Evolutionary conservation across 2,888 invertebrate species (phyloP), one percentile per base, ranked within the genome.

Genomic region (Thymelicus sylvestris): DNA sequence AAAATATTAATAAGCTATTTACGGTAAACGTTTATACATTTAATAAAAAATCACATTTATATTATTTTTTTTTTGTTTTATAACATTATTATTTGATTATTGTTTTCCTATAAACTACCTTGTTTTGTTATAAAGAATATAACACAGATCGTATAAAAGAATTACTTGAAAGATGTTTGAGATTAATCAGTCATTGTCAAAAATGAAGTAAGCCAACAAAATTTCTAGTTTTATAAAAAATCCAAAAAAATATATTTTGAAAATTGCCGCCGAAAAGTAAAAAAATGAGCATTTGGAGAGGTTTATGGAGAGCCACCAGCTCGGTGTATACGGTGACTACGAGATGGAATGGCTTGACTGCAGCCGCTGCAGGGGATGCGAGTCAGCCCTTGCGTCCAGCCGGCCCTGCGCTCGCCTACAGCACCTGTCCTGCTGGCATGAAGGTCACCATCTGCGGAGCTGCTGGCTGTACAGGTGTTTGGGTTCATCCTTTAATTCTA

Each of bases 361-460:
- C 31, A 31, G 31, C 31, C 31, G 12, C 41, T 31, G 19, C 24
- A 5, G 24, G 24, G 10, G 19, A 61, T 19, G 10, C 47, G 13
- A 52, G 50, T 8, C 44, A 44, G 41, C 10, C 41, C 7, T 10
- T 10, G 41, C 10, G 41, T 2, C 41, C 38, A 50, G 47, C 10
- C 3, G 15, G 3, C 44, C 19, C 41, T 19, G 50, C 47, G 19
- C 66, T 59, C 10, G 44, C 48, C 3, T 88, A 89, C 73, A 85
- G 87, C 72, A 86, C 85, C 2, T 84, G 86, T 67, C 85, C 90
- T n/a, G 65, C 75, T 50, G 93, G 91, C 0, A 89, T 95, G 92
- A 95, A 95, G 80, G 89, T 95, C 10, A 93, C 95, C 7, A 87
- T 95, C 52, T 90, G 95, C 70, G 95, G 95, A 1, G 95, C 95